These are phyloP conservation scores for Aphelocoma californica DNA, from an alignment of 2,797 vertebrate species.

Conservation along the genomic window DNA sequence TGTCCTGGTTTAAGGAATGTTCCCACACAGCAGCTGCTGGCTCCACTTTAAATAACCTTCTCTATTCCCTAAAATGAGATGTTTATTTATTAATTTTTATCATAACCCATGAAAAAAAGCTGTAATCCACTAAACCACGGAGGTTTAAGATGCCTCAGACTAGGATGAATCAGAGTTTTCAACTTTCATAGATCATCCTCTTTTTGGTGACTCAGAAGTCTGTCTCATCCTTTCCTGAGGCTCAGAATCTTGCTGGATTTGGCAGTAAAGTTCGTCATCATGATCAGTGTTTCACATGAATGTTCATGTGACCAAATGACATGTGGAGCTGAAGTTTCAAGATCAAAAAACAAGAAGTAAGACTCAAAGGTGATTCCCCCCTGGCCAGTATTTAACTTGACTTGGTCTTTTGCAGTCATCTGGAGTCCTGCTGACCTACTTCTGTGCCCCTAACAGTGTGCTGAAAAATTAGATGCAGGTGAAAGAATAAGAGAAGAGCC, in stretches of 20 bases:
- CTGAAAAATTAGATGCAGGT: background rate
- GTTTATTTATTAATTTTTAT: background rate
- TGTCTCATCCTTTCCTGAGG: background rate
- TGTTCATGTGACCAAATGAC: background rate
- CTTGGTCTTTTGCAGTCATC: background rate
- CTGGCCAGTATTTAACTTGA: background rate
- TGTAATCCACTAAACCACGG: background rate
- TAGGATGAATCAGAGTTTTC: conserved; percentile 4
- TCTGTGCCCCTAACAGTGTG: background rate
- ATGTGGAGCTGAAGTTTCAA: background rate
- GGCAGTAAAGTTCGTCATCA: background rate
- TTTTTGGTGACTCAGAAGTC: background rate
- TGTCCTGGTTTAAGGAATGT: background rate
- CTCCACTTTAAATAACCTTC: background rate
- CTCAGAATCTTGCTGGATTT: background rate
- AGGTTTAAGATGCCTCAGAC: background rate
- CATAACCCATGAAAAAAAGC: background rate
- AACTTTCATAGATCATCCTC: background rate
- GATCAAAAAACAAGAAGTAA: background rate
- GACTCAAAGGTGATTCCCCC: background rate
- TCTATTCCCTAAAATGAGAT: background rate
- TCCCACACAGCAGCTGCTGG: background rate
- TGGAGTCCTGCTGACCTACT: background rate
- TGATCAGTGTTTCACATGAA: background rate
- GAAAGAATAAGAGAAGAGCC: background rate